A percentile compares a stretch with the other conserved stretches of the same genome.
Conservation (phyloP, 2,113 vertebrate species). For the Cathartes aura region DNA sequence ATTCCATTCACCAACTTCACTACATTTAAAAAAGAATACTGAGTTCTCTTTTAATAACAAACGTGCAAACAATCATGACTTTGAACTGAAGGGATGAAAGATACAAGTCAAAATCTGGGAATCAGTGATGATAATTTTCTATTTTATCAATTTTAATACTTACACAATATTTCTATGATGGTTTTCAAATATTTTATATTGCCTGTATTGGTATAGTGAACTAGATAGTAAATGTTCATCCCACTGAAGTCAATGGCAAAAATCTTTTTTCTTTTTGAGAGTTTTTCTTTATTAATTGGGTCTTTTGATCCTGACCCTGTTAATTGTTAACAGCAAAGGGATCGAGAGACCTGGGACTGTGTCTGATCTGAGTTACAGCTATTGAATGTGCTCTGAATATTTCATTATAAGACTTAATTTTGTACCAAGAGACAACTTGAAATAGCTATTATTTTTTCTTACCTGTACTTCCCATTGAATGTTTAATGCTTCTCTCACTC, state of each 20-base stretch:
- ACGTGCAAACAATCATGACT: conserved; percentile 6
- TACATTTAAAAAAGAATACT: neutral
- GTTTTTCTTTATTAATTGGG: conserved; percentile 27
- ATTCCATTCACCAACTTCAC: neutral
- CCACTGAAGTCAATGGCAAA: neutral
- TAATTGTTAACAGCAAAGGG: conserved; percentile 59
- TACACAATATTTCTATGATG: neutral
- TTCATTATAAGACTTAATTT: conserved; percentile 43
- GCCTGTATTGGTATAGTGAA: neutral
- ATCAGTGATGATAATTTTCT: neutral
- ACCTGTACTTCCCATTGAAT: neutral
- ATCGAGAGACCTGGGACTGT: neutral
- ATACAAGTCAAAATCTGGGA: neutral
- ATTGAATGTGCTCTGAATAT: conserved; percentile 40
- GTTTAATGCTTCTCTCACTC: neutral
- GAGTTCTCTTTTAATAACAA: neutral
- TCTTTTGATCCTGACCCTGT: conserved; percentile 27
- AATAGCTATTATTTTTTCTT: conserved; percentile 18
- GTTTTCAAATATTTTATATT: conserved; percentile 18
- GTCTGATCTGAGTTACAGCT: conserved; percentile 13
- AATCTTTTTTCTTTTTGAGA: neutral
- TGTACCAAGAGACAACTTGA: neutral
- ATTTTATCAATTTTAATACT: conserved; percentile 14
- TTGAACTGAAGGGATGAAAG: conserved; percentile 24
- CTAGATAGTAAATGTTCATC: neutral